Percentiles rank a stretch among this genome's conserved stretches.
These are phyloP conservation scores for Rhimphoctona megacephalus DNA, from an alignment of 2,888 invertebrate genomes.

Conservation along the genomic window DNA sequence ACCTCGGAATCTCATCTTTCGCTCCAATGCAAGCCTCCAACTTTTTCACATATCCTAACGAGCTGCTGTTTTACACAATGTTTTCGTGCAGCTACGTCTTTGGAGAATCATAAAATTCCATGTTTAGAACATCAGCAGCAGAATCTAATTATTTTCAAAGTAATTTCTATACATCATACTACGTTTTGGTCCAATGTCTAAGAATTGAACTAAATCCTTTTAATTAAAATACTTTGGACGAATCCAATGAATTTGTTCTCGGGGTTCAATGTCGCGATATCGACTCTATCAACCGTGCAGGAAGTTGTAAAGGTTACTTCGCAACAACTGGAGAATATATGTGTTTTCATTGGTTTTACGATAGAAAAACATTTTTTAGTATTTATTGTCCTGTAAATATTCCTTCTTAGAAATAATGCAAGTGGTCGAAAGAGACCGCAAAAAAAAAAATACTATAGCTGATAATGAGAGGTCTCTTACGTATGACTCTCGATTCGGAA, in stretches of 20 bases:
- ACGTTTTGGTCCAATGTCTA: background rate
- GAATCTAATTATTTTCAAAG: background rate
- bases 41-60: background rate
- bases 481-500: constrained; percentile 40
- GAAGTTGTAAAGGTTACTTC: background rate
- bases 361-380: background rate
- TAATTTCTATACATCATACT: background rate
- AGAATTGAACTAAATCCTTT: background rate
- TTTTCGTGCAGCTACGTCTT: background rate
- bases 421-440: background rate
- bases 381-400: background rate
- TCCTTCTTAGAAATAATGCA: background rate
- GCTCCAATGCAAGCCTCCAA: background rate
- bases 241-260: too few relatives aligned
- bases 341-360: background rate
- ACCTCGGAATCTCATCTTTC: background rate
- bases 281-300: background rate
- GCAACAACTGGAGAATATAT: background rate
- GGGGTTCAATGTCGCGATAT: background rate
- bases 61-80: background rate
- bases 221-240: background rate
- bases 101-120: background rate
- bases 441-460: background rate
- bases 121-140: background rate
- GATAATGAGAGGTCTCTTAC: constrained; percentile 28